phyloP scores from a whole-genome alignment of 1,140 invertebrate genomes.

The Leguminivora glycinivorella region DNA sequence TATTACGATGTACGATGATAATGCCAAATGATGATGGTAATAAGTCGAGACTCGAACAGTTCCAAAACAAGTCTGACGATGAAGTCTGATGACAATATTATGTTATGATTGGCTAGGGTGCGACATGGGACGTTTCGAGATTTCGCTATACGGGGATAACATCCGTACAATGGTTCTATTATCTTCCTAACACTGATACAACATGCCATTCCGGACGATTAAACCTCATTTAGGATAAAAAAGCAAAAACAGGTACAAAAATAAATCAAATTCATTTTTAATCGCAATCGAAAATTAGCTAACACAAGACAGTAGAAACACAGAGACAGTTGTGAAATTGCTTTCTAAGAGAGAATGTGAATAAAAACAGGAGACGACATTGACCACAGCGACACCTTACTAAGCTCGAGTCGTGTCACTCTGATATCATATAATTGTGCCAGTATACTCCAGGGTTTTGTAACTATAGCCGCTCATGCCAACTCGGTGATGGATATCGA shows the following conservation, averaged over 20 bases:
- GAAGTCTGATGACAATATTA: not conserved
- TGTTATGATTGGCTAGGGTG: constrained; percentile 13
- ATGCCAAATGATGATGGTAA: constrained; percentile 38
- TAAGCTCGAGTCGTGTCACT: not conserved
- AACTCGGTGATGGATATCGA: not conserved
- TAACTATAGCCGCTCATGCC: not conserved
- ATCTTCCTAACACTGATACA: constrained; percentile 64
- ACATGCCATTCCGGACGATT: constrained; percentile 60
- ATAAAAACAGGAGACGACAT: constrained; percentile 48
- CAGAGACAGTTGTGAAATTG: constrained; percentile 56
- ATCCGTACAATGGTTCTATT: constrained; percentile 16
- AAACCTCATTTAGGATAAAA: constrained; percentile 29
- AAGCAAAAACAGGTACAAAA: constrained; percentile 31
- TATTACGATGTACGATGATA: constrained; percentile 30
- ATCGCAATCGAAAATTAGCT: constrained; percentile 22
- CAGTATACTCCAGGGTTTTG: not conserved
- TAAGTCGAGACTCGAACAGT: not conserved
- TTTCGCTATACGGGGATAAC: constrained; percentile 6
- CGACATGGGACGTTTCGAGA: not conserved
- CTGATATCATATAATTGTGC: not conserved
- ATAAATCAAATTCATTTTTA: not conserved
- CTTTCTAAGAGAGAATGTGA: constrained; percentile 50
- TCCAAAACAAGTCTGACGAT: not conserved
- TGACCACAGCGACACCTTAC: constrained; percentile 46
- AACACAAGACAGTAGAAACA: constrained; percentile 48